Conservation (phyloP, 2,113 vertebrate genomes). For the Prunella himalayana region DNA sequence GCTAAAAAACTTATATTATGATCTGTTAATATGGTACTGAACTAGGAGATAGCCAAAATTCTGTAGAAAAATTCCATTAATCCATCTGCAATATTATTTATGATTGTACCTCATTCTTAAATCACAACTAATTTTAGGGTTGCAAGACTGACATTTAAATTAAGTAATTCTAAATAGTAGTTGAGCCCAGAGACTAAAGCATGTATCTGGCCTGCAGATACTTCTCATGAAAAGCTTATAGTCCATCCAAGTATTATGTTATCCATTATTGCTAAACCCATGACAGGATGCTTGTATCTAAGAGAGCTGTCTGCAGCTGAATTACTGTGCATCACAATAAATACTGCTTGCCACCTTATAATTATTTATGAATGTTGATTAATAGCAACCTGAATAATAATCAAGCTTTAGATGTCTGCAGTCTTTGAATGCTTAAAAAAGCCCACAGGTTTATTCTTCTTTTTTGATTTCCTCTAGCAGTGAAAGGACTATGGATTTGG, state of each 20-base stretch:
- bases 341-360: neutral
- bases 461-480: slow-evolving; percentile 71
- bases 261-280: neutral
- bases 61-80: neutral
- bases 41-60: neutral
- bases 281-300: accelerated
- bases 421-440: neutral
- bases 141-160: neutral
- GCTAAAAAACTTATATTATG: neutral
- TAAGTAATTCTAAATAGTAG: neutral
- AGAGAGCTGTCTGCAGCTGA: neutral
- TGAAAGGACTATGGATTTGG: slow-evolving; percentile 97
- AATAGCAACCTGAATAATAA: neutral
- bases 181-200: neutral
- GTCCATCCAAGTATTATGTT: neutral
- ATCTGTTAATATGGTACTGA: neutral
- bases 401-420: neutral
- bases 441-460: slow-evolving; percentile 29
- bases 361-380: neutral
- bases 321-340: neutral
- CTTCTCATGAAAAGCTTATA: neutral
- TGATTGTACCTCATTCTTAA: neutral
- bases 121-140: neutral
- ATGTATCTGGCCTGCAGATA: neutral
- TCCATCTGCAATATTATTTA: neutral